Percentiles rank a stretch among this genome's conserved stretches.
These are phyloP conservation scores for Tragulus kanchil DNA, from an alignment of 2,113 vertebrate genomes.

Conservation along the genomic window DNA sequence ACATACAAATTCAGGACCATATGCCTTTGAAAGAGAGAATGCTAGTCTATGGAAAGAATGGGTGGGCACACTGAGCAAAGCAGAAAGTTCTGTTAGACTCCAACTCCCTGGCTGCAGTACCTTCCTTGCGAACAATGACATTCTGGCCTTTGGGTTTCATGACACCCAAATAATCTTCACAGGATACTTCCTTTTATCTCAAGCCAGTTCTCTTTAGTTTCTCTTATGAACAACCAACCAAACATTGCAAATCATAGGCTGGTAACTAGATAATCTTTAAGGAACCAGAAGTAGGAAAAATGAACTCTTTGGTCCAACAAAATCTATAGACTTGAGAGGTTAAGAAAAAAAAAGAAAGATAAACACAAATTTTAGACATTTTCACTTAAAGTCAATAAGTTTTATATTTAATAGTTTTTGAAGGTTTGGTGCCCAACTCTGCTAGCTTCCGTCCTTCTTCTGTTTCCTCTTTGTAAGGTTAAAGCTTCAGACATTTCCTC, in stretches of 20 bases:
- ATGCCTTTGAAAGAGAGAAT: neutral
- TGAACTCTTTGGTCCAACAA: neutral
- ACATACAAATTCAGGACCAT: neutral
- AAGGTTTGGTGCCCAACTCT: neutral
- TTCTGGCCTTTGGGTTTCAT: neutral
- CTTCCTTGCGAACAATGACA: neutral
- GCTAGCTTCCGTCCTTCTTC: slow-evolving; percentile 16
- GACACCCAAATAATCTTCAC: neutral
- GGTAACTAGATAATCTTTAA: neutral
- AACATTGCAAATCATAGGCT: neutral
- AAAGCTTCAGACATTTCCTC: slow-evolving; percentile 50
- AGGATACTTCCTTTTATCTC: neutral
- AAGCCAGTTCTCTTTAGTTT: neutral
- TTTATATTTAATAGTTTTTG: neutral
- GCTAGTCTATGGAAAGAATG: neutral
- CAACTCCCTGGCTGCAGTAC: neutral
- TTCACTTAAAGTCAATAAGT: neutral
- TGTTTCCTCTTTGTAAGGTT: neutral
- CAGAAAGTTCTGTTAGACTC: neutral
- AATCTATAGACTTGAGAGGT: neutral
- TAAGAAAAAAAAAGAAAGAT: neutral
- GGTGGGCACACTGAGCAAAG: neutral
- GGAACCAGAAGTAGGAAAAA: neutral
- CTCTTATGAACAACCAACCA: neutral
- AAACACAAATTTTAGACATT: neutral